Evolutionary conservation across 2,113 vertebrate genomes (phyloP).

Genomic region (Lophius piscatorius): DNA sequence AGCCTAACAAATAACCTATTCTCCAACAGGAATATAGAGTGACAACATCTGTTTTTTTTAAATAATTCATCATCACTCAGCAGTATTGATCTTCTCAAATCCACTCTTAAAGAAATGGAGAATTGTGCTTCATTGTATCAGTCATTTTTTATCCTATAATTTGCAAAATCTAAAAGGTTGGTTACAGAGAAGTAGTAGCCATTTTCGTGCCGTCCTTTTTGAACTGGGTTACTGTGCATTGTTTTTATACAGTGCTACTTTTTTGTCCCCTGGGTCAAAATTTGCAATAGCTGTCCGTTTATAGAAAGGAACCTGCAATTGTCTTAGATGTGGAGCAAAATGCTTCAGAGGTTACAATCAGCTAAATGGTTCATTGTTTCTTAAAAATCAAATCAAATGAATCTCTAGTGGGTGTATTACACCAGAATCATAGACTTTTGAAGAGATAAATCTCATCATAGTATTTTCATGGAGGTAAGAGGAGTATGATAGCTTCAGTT

Average conservation of each 20-base stretch:
- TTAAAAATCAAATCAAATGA: slow-evolving; percentile 72
- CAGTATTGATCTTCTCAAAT: slow-evolving; percentile 22
- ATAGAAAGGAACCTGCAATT: slow-evolving; percentile 26
- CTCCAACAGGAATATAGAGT: slow-evolving; percentile 8
- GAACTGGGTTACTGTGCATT: slow-evolving; percentile 16
- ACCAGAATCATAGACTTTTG: slow-evolving; percentile 58
- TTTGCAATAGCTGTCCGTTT: slow-evolving; percentile 40
- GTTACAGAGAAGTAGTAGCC: slow-evolving; percentile 16
- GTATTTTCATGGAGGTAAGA: slow-evolving; percentile 38
- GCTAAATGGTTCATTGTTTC: slow-evolving; percentile 74
- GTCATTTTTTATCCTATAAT: slow-evolving; percentile 2
- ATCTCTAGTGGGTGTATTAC: slow-evolving; percentile 57
- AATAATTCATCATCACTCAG: slow-evolving; percentile 24
- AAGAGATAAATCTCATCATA: slow-evolving; percentile 56
- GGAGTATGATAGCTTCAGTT: slow-evolving; percentile 44
- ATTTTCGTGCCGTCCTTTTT: slow-evolving; percentile 36
- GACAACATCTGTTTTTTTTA: slow-evolving; percentile 18
- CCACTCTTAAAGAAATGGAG: not conserved
- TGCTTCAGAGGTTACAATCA: slow-evolving; percentile 61
- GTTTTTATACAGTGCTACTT: slow-evolving; percentile 12
- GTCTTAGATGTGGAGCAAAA: slow-evolving; percentile 65
- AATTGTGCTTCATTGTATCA: slow-evolving; percentile 7
- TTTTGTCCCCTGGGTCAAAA: slow-evolving; percentile 37
- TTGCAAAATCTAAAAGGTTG: not conserved
- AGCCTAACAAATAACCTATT: not conserved